Evolutionary conservation across 2,113 vertebrate genomes (phyloP).

Genomic region (Oncorhynchus mykiss): DNA sequence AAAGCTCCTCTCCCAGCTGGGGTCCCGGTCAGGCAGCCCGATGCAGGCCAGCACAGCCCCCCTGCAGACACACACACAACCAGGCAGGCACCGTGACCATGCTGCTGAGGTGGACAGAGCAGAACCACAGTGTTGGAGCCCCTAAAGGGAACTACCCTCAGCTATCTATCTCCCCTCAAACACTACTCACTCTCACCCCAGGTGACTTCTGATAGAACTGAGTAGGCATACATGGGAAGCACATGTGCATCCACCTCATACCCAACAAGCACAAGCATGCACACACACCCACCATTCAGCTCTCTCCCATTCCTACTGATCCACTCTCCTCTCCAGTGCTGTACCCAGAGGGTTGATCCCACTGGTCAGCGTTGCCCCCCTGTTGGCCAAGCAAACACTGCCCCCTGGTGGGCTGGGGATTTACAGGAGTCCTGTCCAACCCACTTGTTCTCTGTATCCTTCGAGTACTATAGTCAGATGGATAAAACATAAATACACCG

Average conservation of each 20-base stretch:
- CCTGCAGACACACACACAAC: constrained; percentile 64
- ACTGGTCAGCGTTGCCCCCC: constrained; percentile 61
- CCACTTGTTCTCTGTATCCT: constrained; percentile 27
- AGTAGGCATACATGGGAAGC: too few species aligned
- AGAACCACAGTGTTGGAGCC: background rate
- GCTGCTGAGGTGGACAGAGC: background rate
- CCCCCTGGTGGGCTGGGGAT: constrained; percentile 77
- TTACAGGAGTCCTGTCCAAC: constrained; percentile 44
- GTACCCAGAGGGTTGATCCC: constrained; percentile 52
- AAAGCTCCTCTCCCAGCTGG: constrained; percentile 85
- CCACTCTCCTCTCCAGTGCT: constrained; percentile 24
- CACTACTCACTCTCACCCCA: background rate
- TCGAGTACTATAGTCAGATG: constrained; percentile 13
- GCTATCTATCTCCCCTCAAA: constrained; percentile 3
- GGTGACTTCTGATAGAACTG: constrained; percentile 4
- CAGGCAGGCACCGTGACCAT: background rate
- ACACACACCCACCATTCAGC: constrained; percentile 6
- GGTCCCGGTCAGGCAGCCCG: constrained; percentile 89
- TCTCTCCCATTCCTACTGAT: constrained; percentile 13
- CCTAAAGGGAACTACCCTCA: background rate
- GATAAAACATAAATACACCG: background rate
- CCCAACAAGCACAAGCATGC: background rate
- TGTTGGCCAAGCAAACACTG: constrained; percentile 77
- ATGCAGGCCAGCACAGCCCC: constrained; percentile 90
- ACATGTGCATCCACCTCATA: too few species aligned